phyloP scores from a whole-genome alignment of 2,113 vertebrate species.

The Rhabdomys dilectus region DNA sequence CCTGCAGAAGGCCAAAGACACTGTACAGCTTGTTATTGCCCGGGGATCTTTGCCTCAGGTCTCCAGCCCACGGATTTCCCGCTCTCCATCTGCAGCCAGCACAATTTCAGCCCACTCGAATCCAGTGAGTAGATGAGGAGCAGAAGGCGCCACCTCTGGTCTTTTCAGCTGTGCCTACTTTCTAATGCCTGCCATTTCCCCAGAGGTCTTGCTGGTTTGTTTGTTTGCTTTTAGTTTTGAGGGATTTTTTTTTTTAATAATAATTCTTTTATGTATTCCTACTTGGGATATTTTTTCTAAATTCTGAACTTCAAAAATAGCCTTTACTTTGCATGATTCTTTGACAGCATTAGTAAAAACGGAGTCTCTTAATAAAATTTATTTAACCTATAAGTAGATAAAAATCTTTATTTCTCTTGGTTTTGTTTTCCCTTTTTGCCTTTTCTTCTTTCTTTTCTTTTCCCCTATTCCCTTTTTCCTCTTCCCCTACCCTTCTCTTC shows the following conservation, averaged over 20 bases:
- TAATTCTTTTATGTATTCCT: background rate
- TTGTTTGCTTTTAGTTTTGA: background rate
- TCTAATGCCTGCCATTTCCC: background rate
- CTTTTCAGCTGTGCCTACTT: background rate
- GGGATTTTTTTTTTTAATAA: background rate
- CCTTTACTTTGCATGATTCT: slow-evolving; percentile 3
- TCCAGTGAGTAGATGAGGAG: slow-evolving; percentile 85
- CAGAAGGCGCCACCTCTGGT: background rate
- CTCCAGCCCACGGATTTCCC: slow-evolving; percentile 92
- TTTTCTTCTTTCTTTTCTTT: background rate
- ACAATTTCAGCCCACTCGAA: slow-evolving; percentile 96
- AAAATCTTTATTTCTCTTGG: slow-evolving; percentile 14
- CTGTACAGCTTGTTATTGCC: slow-evolving; percentile 93
- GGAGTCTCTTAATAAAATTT: background rate
- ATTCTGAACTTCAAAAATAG: slow-evolving; percentile 5
- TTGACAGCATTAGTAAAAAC: background rate
- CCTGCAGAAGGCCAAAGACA: slow-evolving; percentile 94
- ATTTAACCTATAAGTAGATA: background rate
- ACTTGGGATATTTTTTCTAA: background rate
- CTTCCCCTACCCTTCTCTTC: background rate
- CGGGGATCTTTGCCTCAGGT: slow-evolving; percentile 93
- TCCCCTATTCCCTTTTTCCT: background rate
- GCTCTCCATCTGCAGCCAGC: slow-evolving; percentile 95
- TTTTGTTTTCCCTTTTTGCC: background rate
- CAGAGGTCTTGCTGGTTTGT: background rate